Evolutionary conservation across 2,797 vertebrate species (phyloP), one percentile per base, ranked within the genome.

Genomic region (Clarias pachynema): DNA sequence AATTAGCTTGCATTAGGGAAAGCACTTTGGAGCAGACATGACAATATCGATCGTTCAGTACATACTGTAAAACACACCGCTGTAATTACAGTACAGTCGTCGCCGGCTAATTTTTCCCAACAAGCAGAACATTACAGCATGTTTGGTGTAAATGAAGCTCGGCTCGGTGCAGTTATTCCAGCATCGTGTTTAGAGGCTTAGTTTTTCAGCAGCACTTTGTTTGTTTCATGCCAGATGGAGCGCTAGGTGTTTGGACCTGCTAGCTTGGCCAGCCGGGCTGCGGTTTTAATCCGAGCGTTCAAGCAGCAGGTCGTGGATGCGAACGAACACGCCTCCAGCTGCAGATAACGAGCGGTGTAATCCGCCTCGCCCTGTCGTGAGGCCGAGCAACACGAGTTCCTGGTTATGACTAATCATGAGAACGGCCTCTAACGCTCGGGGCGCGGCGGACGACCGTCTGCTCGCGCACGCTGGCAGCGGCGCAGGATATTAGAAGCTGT

Each of bases 231-330:
- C 69, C 80, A 75, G 75, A 79, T 31, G 16, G 57, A 34, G 8
- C 7, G 34, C 81, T 73, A 80, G 56, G 69, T 77, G 85, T 80
- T 82, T 49, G 29, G 73, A 69, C 82, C 73, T 82, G 84, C 75
- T 57, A 78, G 74, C 57, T 37, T 37, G 53, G 53, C 49, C 29
- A 10, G 4, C 1, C 5, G 40, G 49, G 70, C 70, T 73, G 73
- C 6, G 75, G 57, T 56, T 82, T 5, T 84, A 80, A 80, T 59
- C 73, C 65, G 16, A 60, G 29, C 12, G 31, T 78, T 60, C 8
- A 34, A 37, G 57, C 57, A 79, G 75, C 31, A 79, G 75, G 57
- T 79, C 57, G 37, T 22, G 57, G 57, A 79, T 79, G 6, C 57
- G 56, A 79, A 15, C 22, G 12, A 78, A 78, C 75, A 37, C 5